Evolutionary conservation across 1,140 invertebrate species (phyloP), one percentile per base, ranked within the genome.

Genomic region (Drosophila sturtevanti): DNA sequence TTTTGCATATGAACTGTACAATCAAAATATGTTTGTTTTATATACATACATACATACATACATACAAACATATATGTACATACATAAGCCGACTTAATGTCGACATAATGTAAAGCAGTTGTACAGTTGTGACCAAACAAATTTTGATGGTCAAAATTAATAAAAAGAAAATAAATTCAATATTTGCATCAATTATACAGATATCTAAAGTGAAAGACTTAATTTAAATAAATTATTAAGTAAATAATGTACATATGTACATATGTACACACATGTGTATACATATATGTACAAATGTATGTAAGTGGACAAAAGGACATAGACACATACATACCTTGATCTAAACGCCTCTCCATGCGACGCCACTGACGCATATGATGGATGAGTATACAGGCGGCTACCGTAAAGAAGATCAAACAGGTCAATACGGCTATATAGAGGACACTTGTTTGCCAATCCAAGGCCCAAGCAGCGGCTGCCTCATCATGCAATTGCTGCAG

Each of bases 341-440:
- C 92, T 58, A 94, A 93, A 67, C 93, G 92, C 44, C 92, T 92
- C 77, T 94, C 94, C 91, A 94, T 93, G 66, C 92, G 92, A 68
- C 93, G 92, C 94, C 94, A 95, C 68, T 95, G 94, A 64, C 93
- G 93, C 64, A 94, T 94, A 68, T 95, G 94, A 69, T 95, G 92
- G 52, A 95, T 90, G 21, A 94, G 94, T 69, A 95, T 95, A 71
- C 94, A 93, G 66, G 94, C 94, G 67, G 94, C 94, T 35, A 94
- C 93, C 38, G 94, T 89, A 86, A 95, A 95, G 92, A 95, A 95
- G 64, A 95, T 77, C 24, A 95, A 92, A 87, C 94, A 95, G 38
- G 94, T 93, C 67, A 93, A 93, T 4, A 94, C 93, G 14, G 94
- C 94, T 18, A 94, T 90, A 3, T 94, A 93, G 68, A 95, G 80